A percentile compares a stretch with the other conserved stretches of the same genome.
phyloP scores from a whole-genome alignment of 1,140 invertebrate genomes.

The Meloidogyne exigua region DNA sequence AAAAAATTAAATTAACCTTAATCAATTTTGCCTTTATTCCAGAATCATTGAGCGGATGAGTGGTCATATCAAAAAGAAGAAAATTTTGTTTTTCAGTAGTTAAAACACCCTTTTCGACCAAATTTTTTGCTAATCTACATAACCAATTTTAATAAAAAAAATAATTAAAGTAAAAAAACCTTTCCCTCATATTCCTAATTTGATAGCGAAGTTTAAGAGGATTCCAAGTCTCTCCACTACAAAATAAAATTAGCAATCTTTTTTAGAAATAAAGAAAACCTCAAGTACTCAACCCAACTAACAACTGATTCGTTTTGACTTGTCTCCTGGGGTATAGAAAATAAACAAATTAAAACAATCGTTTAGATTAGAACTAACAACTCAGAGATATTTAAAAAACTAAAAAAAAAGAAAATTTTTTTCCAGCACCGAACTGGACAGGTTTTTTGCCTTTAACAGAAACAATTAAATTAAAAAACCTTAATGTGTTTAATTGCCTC shows the following conservation, averaged over 20 bases:
- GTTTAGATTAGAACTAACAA: too few species aligned
- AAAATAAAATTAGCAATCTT: conserved; percentile 13
- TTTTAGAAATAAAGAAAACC: conserved; percentile 66
- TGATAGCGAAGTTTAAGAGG: conserved; percentile 96
- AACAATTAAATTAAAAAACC: neutral
- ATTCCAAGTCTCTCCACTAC: conserved; percentile 93
- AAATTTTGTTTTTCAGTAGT: conserved; percentile 99
- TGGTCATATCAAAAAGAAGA: conserved; percentile 99
- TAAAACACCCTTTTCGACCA: conserved; percentile 99
- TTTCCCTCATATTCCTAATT: conserved; percentile 94
- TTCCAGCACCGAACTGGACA: too few species aligned
- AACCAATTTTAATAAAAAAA: neutral
- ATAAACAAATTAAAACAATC: too few species aligned
- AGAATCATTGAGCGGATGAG: conserved; percentile 94
- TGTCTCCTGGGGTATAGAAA: too few species aligned
- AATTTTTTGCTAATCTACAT: conserved; percentile 90
- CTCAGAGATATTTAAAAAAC: too few species aligned
- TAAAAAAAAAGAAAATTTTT: too few species aligned
- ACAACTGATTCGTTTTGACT: conserved; percentile 93
- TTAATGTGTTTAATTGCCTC: conserved; percentile 97
- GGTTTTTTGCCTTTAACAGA: too few species aligned
- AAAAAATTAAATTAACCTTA: conserved; percentile 76
- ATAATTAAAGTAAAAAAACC: neutral
- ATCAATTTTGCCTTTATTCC: conserved; percentile 91
- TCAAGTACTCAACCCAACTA: conserved; percentile 99